Evolutionary conservation across 2,888 invertebrate genomes (phyloP), one percentile per base, ranked within the genome.

Genomic region (Ochropleura leucogaster): DNA sequence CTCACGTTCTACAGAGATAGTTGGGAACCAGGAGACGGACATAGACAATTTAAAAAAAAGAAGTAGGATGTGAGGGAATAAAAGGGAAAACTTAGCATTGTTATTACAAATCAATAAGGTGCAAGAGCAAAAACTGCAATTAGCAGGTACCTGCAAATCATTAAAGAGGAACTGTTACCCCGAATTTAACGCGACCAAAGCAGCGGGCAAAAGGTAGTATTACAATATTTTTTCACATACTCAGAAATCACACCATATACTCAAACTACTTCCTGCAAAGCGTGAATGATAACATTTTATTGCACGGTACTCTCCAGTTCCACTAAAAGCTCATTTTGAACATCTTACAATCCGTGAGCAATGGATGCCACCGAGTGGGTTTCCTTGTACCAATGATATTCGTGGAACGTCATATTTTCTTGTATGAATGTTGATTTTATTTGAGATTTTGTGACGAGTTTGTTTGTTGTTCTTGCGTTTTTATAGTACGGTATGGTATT

Each of bases 331-430:
- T 64, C 57, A 67, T 77, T 78, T 53, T n/a, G n/a, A 73, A 70
- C 51, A 60, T 53, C 30, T 70, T 55, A 57, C 47, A 63, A 77
- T 51, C 68, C 10, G 46, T 74, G 67, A 70, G 69, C 69, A 68
- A 79, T 74, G 80, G 64, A 65, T 42, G 20, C 55, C 20, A 12
- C 40, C 60, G 64, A 81, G 84, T 79, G 84, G 60, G 20, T 79
- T 83, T 65, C 74, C 80, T 47, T 83, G 80, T 80, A 51, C 57
- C n/a, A 16, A 1, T 53, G n/a, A 64, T 60, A 49, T 68, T 64
- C 16, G 12, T 9, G 12, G 49, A 60, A 46, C 18, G 16, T 77
- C n/a, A 79, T 82, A 66, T 69, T 82, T 66, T 51, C 18, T 67
- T 68, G 62, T 20, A 59, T 20, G 62, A 60, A 77, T 70, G 47